Evolutionary conservation across 2,797 vertebrate species (phyloP), one percentile per base, ranked within the genome.

Genomic region (Oreonectes daqikongensis): DNA sequence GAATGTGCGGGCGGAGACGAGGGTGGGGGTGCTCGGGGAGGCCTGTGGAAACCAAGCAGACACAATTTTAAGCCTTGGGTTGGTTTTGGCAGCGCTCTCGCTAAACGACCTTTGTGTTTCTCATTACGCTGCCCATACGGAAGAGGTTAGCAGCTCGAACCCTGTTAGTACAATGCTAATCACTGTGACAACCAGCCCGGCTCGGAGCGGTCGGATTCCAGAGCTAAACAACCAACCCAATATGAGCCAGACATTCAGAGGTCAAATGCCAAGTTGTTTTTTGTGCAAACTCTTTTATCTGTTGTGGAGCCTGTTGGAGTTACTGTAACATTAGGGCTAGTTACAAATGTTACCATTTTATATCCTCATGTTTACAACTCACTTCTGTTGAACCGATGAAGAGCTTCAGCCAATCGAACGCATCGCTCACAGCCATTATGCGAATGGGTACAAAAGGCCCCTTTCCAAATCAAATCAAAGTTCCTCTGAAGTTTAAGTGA

Each of bases 41-140:
- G 67, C 78, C 79, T 65, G 83, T 84, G 86, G 86, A 85, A 89
- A 89, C 67, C 75, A 67, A 81, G 79, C 78, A 73, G 82, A 75
- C 77, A 82, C 79, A 77, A 82, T 87, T 85, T 87, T 79, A 86
- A 85, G 83, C 86, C 81, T 82, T 68, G 80, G 59, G 85, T 77
- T 86, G 72, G 68, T 79, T 86, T 90, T 90, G 84, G 87, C 84
- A 84, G 64, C 2, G 42, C 38, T 77, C 59, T 81, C 79, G 76
- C 72, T 86, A 83, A 81, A 86, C 76, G 83, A 86, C 81, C 74
- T 87, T 86, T 86, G 85, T 87, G 88, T 88, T 86, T 90, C 87
- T 86, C 86, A 82, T 87, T 87, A 90, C 79, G 76, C 69, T 84
- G 82, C 86, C 68, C 80, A 84, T 84, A 85, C 74, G 84, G 84